Evolutionary conservation across 2,797 vertebrate genomes (phyloP).

Genomic region (Propithecus deckenii): DNA sequence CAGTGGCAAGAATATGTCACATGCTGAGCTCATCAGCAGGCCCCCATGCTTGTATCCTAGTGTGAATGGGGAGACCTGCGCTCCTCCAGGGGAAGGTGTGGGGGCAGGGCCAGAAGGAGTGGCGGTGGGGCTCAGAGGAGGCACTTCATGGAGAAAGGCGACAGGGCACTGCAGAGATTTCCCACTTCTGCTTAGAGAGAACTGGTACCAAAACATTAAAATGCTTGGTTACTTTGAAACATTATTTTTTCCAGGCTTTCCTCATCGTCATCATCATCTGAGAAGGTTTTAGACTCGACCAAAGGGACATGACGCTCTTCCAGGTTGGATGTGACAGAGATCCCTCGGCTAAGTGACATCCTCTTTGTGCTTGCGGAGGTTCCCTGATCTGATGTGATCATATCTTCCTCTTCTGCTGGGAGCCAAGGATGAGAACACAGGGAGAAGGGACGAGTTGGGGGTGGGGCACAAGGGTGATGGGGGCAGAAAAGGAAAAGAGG

Average conservation of each 20-base stretch:
- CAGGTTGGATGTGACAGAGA: slow-evolving; percentile 50
- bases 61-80: not conserved
- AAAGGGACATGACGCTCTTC: slow-evolving; percentile 55
- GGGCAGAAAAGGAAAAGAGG: not conserved
- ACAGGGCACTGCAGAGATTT: not conserved
- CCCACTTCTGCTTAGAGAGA: not conserved
- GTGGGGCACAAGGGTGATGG: not conserved
- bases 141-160: not conserved
- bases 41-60: not conserved
- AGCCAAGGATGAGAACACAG: not conserved
- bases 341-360: slow-evolving; percentile 45
- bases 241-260: slow-evolving; percentile 75
- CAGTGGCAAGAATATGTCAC: not conserved
- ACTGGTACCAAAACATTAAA: not conserved
- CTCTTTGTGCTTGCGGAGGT: not conserved
- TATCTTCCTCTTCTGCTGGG: slow-evolving; percentile 53
- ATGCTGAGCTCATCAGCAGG: not conserved
- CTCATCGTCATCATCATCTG: slow-evolving; percentile 77
- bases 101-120: not conserved
- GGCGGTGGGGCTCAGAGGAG: not conserved
- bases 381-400: slow-evolving; percentile 22
- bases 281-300: slow-evolving; percentile 52
- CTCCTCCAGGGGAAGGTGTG: not conserved
- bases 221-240: slow-evolving; percentile 67
- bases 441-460: not conserved